Evolutionary conservation across 2,888 invertebrate species (phyloP), one percentile per base, ranked within the genome.

Genomic region (Cybosia mesomella): DNA sequence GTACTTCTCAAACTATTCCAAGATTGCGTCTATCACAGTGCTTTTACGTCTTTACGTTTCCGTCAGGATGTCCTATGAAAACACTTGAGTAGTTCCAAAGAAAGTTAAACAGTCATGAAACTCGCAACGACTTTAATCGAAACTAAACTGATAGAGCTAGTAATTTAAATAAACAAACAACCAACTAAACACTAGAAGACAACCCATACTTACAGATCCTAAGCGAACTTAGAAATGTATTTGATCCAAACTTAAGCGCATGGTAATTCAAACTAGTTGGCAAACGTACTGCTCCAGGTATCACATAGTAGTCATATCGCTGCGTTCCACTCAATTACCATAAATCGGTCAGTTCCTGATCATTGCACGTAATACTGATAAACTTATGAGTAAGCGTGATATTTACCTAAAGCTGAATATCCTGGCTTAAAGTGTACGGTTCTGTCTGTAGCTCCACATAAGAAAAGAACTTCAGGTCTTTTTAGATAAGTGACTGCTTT

Each of bases 361-460:
- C 49, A n/a, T n/a, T 49, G 49, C 9, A 49, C 1, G 1, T 49
- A 9, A 2, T 49, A n/a, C 49, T 49, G 49, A 49, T 49, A 49
- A 49, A 49, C 49, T n/a, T 2, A 43, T 43, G 18, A 10, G 4
- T 43, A 18, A 18, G 43, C 43, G 18, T 49, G 9, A 43, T 36
- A 54, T 21, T 58, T 83, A 93, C 96, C 95, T 75, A 95, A 79
- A 55, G 91, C 77, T n/a, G 86, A 71, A 15, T 72, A 60, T 7
- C 90, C 91, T 15, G 85, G 77, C n/a, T 80, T 87, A 32, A 92
- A 75, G 36, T 93, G 89, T 8, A 95, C 81, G 57, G 85, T 77
- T 75, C 79, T 91, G 71, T 96, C 96, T 0, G 93, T 90, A 0
- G 94, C 94, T 0, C 96, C 96, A 53, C 87, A 89, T 1, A 96